Base-by-base conservation (phyloP, 64 coral and sea anemone species). In the Anthopleura sola region DNA sequence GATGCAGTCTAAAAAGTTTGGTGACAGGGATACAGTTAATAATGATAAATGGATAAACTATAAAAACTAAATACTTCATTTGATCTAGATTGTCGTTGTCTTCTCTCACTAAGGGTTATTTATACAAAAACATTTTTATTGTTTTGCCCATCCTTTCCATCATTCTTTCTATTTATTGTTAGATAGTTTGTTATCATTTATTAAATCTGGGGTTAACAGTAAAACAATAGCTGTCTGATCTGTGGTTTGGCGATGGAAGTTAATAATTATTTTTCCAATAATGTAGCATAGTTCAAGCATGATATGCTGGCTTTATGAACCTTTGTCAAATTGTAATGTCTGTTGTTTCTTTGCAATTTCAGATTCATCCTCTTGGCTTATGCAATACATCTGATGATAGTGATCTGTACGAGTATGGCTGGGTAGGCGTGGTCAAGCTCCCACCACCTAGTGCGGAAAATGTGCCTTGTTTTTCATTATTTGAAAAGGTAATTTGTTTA, bases 351-450 rank as follows among this genome's bases (percentile, higher is more conserved):
- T 36, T 71, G 19, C 11, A 32, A 33, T 34, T 50, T 23, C 86
- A 98, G 95, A 88, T 98, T 39, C 92, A 94, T 36, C 95, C 95
- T 10, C 68, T 98, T 86, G 95, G 95, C 6, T 57, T 98, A 51
- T 98, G 95, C 69, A 98, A 98, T 36, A 98, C 92, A n/a, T 98
- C 95, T 36, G 89, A 92, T 84, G 92, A 91, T 66, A 74, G 86
- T 32, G 90, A 91, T 69, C 71, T 93, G 56, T 94, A 92, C 49
- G 93, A 98, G 29, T 94, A 98, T 87, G 95, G 92, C 10, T 98
- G 95, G 95, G 95, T 98, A 15, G 95, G 92, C 1, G 85, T 98
- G 20, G 95, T 98, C 44, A 98, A 89, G 47, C 84, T 98, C 12
- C 85, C 31, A 9, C 66, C 88, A 0, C 95, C 95, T 78, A 89